Evolutionary conservation across 2,113 vertebrate genomes (phyloP).

Genomic region (Haplochromis vanheusdeni): DNA sequence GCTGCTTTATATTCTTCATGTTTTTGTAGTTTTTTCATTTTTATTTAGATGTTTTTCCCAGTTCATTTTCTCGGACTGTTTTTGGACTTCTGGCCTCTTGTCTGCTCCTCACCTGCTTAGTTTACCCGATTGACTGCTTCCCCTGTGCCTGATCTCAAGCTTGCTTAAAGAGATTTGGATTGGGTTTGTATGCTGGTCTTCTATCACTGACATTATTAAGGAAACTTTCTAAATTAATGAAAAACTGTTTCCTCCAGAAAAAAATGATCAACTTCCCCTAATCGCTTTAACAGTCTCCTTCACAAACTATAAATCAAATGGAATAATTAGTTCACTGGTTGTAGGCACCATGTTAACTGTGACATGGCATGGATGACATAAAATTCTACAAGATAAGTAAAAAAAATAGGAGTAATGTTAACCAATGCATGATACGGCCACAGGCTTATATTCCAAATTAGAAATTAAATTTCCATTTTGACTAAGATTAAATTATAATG

Average conservation of each 20-base stretch:
- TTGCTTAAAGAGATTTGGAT: neutral
- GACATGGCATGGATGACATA: neutral
- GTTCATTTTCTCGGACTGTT: neutral
- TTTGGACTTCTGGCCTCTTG: neutral
- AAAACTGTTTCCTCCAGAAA: neutral
- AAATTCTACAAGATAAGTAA: neutral
- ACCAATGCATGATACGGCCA: neutral
- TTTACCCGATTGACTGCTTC: neutral
- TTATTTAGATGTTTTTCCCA: neutral
- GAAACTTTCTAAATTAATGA: neutral
- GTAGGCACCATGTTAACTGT: neutral
- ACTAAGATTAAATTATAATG: conserved; percentile 28
- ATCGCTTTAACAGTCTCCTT: neutral
- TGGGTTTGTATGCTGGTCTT: neutral
- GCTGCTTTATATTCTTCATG: neutral
- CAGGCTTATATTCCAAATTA: neutral
- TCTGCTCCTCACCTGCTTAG: neutral
- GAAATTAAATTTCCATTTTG: conserved; percentile 13
- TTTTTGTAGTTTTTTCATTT: neutral
- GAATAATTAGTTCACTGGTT: neutral
- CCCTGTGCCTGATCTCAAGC: neutral
- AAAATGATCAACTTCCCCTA: neutral
- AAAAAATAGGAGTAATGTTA: neutral
- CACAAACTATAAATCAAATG: neutral
- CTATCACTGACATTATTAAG: neutral